phyloP scores from a whole-genome alignment of 2,797 vertebrate species.

The Trichosurus vulpecula region DNA sequence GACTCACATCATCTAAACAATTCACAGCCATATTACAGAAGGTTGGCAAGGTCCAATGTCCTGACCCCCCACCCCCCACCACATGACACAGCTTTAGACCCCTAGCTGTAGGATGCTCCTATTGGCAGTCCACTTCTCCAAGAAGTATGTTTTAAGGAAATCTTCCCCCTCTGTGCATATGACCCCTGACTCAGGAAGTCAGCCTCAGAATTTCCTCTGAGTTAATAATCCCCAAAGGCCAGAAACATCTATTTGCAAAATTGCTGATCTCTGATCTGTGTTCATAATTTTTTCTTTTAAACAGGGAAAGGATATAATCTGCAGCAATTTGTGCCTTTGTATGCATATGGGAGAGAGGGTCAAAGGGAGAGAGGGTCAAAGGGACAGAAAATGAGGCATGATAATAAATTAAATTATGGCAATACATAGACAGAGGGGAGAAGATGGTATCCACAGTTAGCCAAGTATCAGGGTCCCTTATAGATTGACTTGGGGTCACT shows the following conservation, averaged over 20 bases:
- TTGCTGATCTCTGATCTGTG: neutral
- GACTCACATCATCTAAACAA: neutral
- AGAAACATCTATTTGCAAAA: neutral
- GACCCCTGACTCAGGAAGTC: neutral
- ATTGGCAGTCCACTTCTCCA: neutral
- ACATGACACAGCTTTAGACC: no score
- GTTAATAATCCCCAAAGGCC: neutral
- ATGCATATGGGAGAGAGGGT: neutral
- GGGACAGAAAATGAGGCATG: neutral
- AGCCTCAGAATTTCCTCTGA: neutral
- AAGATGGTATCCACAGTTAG: neutral
- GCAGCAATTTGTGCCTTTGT: neutral
- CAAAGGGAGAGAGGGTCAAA: neutral
- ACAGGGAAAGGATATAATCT: neutral
- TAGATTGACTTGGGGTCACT: neutral
- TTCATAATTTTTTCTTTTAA: neutral
- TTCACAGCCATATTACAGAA: neutral
- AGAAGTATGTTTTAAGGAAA: neutral
- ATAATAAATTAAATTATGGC: neutral
- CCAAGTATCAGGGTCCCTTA: neutral
- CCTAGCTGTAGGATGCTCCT: neutral
- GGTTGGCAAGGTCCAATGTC: neutral
- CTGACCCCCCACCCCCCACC: neutral
- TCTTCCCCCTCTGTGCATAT: neutral
- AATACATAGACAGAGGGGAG: neutral